Conservation (phyloP, 2,888 invertebrate genomes). For the Notodonta ziczac region DNA sequence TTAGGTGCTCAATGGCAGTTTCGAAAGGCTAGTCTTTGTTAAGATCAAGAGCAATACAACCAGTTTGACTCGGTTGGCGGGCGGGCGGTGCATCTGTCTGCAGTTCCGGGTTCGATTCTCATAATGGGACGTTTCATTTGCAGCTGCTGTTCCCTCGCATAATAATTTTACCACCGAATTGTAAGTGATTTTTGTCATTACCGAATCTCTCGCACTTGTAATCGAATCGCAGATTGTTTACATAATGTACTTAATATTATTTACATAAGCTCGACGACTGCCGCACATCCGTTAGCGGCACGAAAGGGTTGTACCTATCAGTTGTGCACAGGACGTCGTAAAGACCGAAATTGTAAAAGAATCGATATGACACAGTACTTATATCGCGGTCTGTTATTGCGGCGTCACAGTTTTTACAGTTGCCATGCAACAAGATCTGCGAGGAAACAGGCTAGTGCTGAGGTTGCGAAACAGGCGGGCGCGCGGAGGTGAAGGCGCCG, state of each 20-base stretch:
- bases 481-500: slow-evolving; percentile 68
- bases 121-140: slow-evolving; percentile 13
- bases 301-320: slow-evolving; percentile 4
- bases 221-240: slow-evolving; percentile 22
- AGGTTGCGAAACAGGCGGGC: slow-evolving; percentile 74
- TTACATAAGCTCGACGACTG: slow-evolving; percentile 12
- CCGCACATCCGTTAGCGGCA: slow-evolving; percentile 14
- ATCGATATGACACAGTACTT: slow-evolving; percentile 29
- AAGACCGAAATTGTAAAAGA: slow-evolving; percentile 24
- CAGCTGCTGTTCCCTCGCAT: background rate
- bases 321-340: slow-evolving; percentile 6
- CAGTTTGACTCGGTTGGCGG: slow-evolving; percentile 37
- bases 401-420: slow-evolving; percentile 54
- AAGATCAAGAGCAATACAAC: slow-evolving; percentile 42
- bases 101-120: slow-evolving; percentile 50
- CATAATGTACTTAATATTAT: slow-evolving; percentile 5
- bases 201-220: background rate
- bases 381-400: slow-evolving; percentile 40
- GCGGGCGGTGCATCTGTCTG: slow-evolving; percentile 38
- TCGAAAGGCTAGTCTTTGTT: slow-evolving; percentile 41
- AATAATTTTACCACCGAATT: background rate
- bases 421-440: slow-evolving; percentile 82
- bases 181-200: background rate
- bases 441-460: slow-evolving; percentile 63
- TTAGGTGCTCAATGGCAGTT: slow-evolving; percentile 29